Evolutionary conservation across 2,888 invertebrate genomes (phyloP), one percentile per base, ranked within the genome.

Genomic region (Didymodactylos carnosus): DNA sequence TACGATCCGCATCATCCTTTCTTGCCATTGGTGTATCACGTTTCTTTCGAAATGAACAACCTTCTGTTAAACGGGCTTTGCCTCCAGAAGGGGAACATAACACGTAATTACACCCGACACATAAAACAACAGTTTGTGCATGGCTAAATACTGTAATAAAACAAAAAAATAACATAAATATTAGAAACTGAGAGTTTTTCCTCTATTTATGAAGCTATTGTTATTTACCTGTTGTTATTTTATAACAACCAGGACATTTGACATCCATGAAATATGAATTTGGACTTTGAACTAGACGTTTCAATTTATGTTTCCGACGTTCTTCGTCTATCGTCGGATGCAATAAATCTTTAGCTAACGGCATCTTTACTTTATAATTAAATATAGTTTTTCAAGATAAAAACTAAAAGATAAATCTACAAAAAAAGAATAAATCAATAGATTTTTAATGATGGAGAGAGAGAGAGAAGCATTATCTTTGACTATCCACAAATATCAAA

Each of bases 181-280:
- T 43, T 43, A 43, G 19, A 43, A 43, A 43, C 8, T 35, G 23
- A 35, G 35, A 69, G 29, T 2, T 19, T 10, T 62, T 29, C 10
- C n/a, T n/a, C n/a, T n/a, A n/a, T n/a, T n/a, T n/a, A n/a, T n/a
- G n/a, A n/a, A n/a, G n/a, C n/a, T 49, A 16, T 49, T 49, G 1
- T 0, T 16, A 7, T 27, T 27, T 27, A 51, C 51, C 51, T 51
- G 51, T 51, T 27, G 51, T 51, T 16, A 51, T 51, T 16, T 51
- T 51, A 23, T 53, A 29, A 40, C 51, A 71, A 87, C 88, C 97
- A 78, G 97, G 97, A 85, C 98, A 99, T 86, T 99, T 98, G 46
- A 99, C 98, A 86, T 98, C 98, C 97, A 98, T 99, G 85, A 98
- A 98, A 84, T 94, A 98, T 79, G 94, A 94, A 86, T 98, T 98